Evolutionary conservation across 2,888 invertebrate species (phyloP), one percentile per base, ranked within the genome.

Genomic region (Eudemis profundana): DNA sequence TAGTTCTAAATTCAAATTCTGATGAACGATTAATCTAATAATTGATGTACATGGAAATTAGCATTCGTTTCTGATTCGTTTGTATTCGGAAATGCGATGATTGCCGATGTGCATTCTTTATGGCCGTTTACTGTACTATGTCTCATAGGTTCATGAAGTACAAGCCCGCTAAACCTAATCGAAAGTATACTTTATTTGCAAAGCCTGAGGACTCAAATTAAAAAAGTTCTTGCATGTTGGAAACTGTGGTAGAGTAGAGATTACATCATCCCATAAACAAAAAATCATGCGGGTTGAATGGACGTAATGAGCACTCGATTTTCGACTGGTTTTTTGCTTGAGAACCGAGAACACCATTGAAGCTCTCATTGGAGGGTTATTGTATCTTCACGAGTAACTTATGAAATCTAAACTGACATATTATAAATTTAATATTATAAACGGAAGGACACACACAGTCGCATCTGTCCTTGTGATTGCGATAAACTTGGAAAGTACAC

Each of bases 201-300:
- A 27, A 29, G 5, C 4, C 0, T 29, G 17, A 44, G 4, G 42
- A n/a, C 19, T 44, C 8, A n/a, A 29, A 3, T 10, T 40, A 38
- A 40, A 38, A 27, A 8, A 33, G 33, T 33, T 0, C 2, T 33
- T 33, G 8, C 10, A 8, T 8, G 17, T 50, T 33, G 5, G 7
- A 42, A 29, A 29, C 12, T 17, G n/a, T 8, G 17, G n/a, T 46
- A 5, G 15, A n/a, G n/a, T 46, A 5, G 15, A n/a, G 56, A 56
- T 56, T 56, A 56, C 56, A 56, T 56, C 56, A 56, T 44, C 56
- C 29, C 17, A 44, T n/a, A 10, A 33, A 27, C 27, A 44, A 56
- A 56, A 57, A 57, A 15, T 3, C 36, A 47, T 59, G 59, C 46
- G 47, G 59, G 59, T 47, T 47, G 47, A 59, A 47, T 15, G 59